These are phyloP conservation scores for Drosophila siamana DNA, from an alignment of 2,888 invertebrate genomes.

Conservation along the genomic window DNA sequence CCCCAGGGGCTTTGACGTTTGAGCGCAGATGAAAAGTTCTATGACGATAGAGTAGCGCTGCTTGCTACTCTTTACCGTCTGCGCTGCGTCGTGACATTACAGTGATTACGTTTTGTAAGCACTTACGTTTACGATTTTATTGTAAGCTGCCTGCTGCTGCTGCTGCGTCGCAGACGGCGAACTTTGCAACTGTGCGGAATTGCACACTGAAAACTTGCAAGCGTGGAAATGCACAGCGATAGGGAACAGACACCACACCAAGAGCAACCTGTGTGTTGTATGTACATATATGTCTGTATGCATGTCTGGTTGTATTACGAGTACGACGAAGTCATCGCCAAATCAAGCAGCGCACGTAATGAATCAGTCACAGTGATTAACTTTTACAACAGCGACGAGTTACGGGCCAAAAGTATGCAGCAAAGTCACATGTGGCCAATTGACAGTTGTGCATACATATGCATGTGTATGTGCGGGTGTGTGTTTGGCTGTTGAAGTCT, in stretches of 20 bases:
- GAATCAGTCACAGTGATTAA: conserved; percentile 77
- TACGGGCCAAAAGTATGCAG: conserved; percentile 35
- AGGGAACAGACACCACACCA: conserved; percentile 27
- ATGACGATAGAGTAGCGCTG: conserved; percentile 52
- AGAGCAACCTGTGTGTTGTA: conserved; percentile 22
- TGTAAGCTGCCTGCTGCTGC: conserved; percentile 54
- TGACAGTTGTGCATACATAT: conserved; percentile 27
- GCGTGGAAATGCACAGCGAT: conserved; percentile 59
- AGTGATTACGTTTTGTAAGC: conserved; percentile 79
- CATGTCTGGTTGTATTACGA: conserved; percentile 43
- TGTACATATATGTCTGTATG: background rate
- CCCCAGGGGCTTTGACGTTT: conserved; percentile 63
- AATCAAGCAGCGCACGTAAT: conserved; percentile 74
- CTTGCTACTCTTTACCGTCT: conserved; percentile 46
- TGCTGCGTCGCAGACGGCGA: conserved; percentile 43
- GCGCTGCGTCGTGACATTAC: conserved; percentile 66
- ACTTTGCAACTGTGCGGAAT: conserved; percentile 67
- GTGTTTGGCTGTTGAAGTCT: background rate
- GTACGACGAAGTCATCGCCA: conserved; percentile 35
- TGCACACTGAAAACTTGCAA: conserved; percentile 60
- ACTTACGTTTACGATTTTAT: conserved; percentile 72
- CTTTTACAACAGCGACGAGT: conserved; percentile 59
- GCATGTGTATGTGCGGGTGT: background rate
- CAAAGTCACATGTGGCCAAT: conserved; percentile 57
- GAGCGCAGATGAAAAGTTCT: conserved; percentile 66